Conservation (phyloP, 2,888 invertebrate genomes). For the Drosophila meridionalis region DNA sequence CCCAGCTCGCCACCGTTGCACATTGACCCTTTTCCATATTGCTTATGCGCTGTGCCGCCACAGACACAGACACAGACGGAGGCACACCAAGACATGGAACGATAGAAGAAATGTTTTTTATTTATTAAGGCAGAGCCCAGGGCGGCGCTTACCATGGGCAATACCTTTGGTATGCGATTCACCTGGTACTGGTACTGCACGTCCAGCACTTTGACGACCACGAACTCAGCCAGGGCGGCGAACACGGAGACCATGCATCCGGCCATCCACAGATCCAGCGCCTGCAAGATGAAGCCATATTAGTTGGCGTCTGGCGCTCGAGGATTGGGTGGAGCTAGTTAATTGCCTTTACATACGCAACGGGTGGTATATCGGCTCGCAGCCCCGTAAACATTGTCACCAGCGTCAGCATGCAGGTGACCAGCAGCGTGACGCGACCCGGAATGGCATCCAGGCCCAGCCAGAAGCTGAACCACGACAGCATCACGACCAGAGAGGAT, state of each 20-base stretch:
- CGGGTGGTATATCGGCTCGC: slow-evolving; percentile 93
- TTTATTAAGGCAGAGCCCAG: slow-evolving; percentile 47
- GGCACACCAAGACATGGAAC: slow-evolving; percentile 23
- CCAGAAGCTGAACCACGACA: slow-evolving; percentile 96
- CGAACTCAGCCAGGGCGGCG: slow-evolving; percentile 92
- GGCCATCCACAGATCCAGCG: slow-evolving; percentile 94
- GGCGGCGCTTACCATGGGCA: slow-evolving; percentile 83
- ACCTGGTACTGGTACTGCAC: slow-evolving; percentile 89
- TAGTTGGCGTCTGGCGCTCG: neutral
- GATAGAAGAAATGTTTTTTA: slow-evolving; percentile 52
- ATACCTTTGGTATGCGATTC: slow-evolving; percentile 86
- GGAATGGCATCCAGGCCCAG: slow-evolving; percentile 93
- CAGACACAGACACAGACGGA: neutral
- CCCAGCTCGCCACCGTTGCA: slow-evolving; percentile 89
- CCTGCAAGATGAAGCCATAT: slow-evolving; percentile 86
- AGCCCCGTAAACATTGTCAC: slow-evolving; percentile 95
- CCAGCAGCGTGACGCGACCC: slow-evolving; percentile 91
- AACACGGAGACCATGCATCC: slow-evolving; percentile 95
- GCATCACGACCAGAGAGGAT: slow-evolving; percentile 92
- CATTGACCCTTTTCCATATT: slow-evolving; percentile 89
- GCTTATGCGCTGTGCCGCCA: slow-evolving; percentile 86
- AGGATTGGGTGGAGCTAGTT: neutral
- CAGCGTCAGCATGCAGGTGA: slow-evolving; percentile 93
- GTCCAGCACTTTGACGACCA: slow-evolving; percentile 92
- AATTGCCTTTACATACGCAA: slow-evolving; percentile 93